A percentile compares a stretch with the other conserved stretches of the same genome.
Evolutionary conservation across 37 sponge, comb jelly and placozoan species (phyloP).

Genomic region (Amphimedon queenslandica): DNA sequence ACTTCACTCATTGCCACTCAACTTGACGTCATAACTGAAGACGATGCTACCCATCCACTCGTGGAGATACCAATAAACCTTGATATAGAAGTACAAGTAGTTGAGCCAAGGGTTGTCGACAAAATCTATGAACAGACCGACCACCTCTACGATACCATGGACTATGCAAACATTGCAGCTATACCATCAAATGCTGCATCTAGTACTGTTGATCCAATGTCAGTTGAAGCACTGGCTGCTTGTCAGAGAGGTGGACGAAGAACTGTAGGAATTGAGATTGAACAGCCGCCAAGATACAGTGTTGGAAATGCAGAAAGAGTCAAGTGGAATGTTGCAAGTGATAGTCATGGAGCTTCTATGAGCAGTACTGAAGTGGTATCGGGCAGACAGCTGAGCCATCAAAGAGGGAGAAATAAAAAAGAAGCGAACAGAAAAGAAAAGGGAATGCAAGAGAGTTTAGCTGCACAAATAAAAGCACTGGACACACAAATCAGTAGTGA

Average conservation of each 20-base stretch:
- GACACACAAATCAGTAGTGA: too few relatives aligned
- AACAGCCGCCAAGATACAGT: slow-evolving; percentile 3
- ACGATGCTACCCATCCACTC: slow-evolving; percentile 10
- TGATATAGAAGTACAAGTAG: slow-evolving; percentile 30
- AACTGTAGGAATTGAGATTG: neutral
- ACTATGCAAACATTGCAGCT: neutral
- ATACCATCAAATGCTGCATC: neutral
- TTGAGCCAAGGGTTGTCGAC: neutral
- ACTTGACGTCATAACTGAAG: neutral
- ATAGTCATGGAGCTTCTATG: too few relatives aligned
- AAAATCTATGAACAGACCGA: slow-evolving; percentile 19
- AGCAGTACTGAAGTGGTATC: too few relatives aligned
- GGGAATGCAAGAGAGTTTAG: too few relatives aligned
- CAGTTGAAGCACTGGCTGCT: neutral
- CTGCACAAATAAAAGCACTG: too few relatives aligned
- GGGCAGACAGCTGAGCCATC: too few relatives aligned
- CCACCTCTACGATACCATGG: slow-evolving; percentile 6
- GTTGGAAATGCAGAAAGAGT: too few relatives aligned
- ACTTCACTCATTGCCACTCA: slow-evolving; percentile 30
- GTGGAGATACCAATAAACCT: slow-evolving; percentile 55
- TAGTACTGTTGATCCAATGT: neutral
- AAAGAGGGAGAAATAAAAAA: too few relatives aligned
- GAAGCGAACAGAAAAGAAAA: too few relatives aligned
- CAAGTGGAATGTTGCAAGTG: too few relatives aligned
- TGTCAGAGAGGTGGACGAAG: neutral